Base-by-base conservation (phyloP, 2,888 invertebrate species). In the Dasypogon diadema region DNA sequence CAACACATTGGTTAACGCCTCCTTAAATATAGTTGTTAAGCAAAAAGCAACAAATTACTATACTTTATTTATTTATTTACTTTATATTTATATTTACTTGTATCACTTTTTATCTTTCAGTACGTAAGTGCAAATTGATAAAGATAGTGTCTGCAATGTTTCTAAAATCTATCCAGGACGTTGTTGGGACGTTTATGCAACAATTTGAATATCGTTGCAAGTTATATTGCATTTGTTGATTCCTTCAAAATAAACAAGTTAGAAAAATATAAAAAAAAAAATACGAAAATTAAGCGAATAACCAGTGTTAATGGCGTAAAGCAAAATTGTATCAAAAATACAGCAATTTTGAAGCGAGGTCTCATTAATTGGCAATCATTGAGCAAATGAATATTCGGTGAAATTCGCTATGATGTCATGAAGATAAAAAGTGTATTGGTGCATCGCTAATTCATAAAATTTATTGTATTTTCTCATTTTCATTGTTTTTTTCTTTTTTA, bases 401-500 rank as follows among this genome's bases (percentile, higher is more conserved):
- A 21, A 21, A 18, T 51, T 51, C 42, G 42, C 60, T 60, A 60
- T 65, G 65, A 65, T 46, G 18, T n/a, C 8, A 48, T 65, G 65
- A 65, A 65, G 42, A 65, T 42, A 65, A 48, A 48, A 65, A 46
- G 42, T 65, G 21, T 46, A n/a, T 42, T 65, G 65, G 65, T 65
- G 65, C 65, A 46, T 22, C 46, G 46, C 46, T 65, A 65, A 65
- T 46, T 63, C 46, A 22, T 46, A 65, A 22, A 46, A 10, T 63
- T 65, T 48, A 65, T 65, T 51, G 51, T 16, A 18, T 51, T 51
- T 21, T 51, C 6, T 42, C n/a, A 42, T 60, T 60, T 42, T 60
- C 16, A 14, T 42, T 30, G 34, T 34, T 26, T 14, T 58, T 14
- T 6, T 14, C 24, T 58, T 24, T 22, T 42, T 37, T 37, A 60